Base-by-base conservation (phyloP, 2,797 vertebrate species). In the Siniperca obscura region DNA sequence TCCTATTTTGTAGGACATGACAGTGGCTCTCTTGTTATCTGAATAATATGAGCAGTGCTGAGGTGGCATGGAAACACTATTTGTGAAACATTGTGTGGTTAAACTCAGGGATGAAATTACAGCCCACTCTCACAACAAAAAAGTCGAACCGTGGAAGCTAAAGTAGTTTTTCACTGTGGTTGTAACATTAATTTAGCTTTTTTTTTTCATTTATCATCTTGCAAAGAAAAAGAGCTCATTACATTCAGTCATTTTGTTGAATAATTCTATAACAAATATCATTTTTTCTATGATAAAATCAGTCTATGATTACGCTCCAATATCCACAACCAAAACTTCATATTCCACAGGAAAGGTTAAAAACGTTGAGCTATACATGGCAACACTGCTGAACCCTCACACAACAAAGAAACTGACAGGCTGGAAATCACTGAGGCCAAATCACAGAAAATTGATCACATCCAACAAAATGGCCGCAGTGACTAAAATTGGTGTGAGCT, bases 361-460 rank as follows among this genome's bases (percentile, higher is more conserved):
- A 78, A 84, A 81, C 9, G 25, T n/a, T 7, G n/a, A 85, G 77
- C 80, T 60, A 10, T 27, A 84, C 71, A 22, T 44, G 85, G 86
- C 74, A 80, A 81, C 86, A 46, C 57, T 2, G 69, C 76, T 19
- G 38, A 83, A 65, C 64, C 70, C 72, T 77, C 85, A 25, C 85
- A 80, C 74, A 84, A 74, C 81, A 70, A 69, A 78, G 74, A 82
- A 78, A 76, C 73, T 82, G 84, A 87, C 68, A 52, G 90, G 83
- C 87, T 85, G 88, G 78, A 93, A 93, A 93, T 90, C 84, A 87
- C 90, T 17, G 70, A 75, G 76, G 83, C 89, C 84, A 93, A 94
- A 93, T 93, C 91, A 94, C 90, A 93, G 82, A 93, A 92, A 94
- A 95, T 94, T 90, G 89, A 94, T 93, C 91, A 92, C 92, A 91